A percentile compares a stretch with the other conserved stretches of the same genome.
phyloP scores from a whole-genome alignment of 2,888 invertebrate species.

The Trimorus sp. region DNA sequence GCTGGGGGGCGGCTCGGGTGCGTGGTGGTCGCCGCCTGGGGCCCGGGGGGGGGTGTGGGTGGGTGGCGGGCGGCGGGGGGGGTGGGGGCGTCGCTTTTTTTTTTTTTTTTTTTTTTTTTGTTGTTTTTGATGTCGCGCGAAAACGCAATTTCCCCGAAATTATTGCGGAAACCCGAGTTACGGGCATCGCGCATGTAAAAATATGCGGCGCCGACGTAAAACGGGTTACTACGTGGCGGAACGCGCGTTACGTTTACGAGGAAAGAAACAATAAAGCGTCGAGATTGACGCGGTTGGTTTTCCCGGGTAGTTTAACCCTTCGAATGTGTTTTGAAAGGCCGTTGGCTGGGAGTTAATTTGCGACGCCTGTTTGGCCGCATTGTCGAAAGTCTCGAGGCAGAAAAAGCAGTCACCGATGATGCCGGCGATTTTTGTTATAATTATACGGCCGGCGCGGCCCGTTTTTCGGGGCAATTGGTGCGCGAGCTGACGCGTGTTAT shows the following conservation, averaged over 20 bases:
- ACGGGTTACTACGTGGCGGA: conserved; percentile 37
- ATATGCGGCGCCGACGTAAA: conserved; percentile 33
- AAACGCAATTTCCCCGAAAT: too few species aligned
- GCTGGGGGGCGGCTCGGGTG: too few species aligned
- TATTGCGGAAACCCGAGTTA: conserved; percentile 8
- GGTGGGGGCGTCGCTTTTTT: too few species aligned
- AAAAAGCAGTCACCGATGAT: conserved; percentile 20
- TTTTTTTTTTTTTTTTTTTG: too few species aligned
- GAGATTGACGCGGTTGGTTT: conserved; percentile 32
- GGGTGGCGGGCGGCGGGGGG: too few species aligned
- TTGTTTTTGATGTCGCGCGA: too few species aligned
- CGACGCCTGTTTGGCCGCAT: conserved; percentile 24
- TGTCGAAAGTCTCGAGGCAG: conserved; percentile 30
- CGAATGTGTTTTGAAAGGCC: conserved; percentile 35
- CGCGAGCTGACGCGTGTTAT: conserved; percentile 34
- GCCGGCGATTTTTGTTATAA: conserved; percentile 22
- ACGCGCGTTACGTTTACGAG: conserved; percentile 36
- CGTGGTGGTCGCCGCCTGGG: too few species aligned
- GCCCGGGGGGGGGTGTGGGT: too few species aligned
- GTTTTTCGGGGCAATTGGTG: conserved; percentile 37
- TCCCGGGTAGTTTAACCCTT: not conserved
- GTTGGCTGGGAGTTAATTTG: conserved; percentile 21
- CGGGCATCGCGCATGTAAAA: conserved; percentile 27
- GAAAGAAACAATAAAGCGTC: conserved; percentile 25
- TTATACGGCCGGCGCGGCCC: conserved; percentile 4